These are phyloP conservation scores for Plebejus argus DNA, from an alignment of 2,888 invertebrate species.

Conservation along the genomic window DNA sequence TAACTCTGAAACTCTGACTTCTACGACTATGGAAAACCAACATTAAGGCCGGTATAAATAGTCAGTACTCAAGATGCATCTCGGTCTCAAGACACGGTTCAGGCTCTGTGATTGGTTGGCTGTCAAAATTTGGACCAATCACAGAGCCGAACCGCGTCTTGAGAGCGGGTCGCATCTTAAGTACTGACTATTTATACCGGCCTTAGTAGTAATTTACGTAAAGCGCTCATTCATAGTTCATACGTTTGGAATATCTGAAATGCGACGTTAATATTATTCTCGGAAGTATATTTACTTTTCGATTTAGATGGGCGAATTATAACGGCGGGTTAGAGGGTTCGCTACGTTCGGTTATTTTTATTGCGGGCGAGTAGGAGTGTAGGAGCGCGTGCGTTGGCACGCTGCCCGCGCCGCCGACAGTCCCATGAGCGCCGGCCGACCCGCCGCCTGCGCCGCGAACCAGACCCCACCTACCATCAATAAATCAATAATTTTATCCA, in stretches of 20 bases:
- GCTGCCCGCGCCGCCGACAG: slow-evolving; percentile 69
- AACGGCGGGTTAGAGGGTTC: slow-evolving; percentile 7
- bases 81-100: no score
- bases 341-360: slow-evolving; percentile 58
- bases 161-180: no score
- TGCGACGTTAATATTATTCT: slow-evolving; percentile 41
- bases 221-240: slow-evolving; percentile 74
- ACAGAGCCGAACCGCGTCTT: no score
- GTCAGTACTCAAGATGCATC: no score
- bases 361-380: slow-evolving; percentile 50
- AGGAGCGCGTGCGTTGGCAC: slow-evolving; percentile 64
- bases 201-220: slow-evolving; percentile 57
- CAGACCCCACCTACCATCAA: slow-evolving; percentile 35
- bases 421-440: slow-evolving; percentile 68
- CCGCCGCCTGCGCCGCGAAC: slow-evolving; percentile 62
- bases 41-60: no score
- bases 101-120: no score
- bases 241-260: slow-evolving; percentile 52
- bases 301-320: slow-evolving; percentile 14
- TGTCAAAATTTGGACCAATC: no score
- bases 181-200: no score
- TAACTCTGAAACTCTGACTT: no score
- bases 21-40: background rate
- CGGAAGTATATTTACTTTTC: slow-evolving; percentile 27
- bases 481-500: slow-evolving; percentile 34